These are phyloP conservation scores for Corythucha ciliata DNA, from an alignment of 2,888 invertebrate genomes.

Conservation along the genomic window DNA sequence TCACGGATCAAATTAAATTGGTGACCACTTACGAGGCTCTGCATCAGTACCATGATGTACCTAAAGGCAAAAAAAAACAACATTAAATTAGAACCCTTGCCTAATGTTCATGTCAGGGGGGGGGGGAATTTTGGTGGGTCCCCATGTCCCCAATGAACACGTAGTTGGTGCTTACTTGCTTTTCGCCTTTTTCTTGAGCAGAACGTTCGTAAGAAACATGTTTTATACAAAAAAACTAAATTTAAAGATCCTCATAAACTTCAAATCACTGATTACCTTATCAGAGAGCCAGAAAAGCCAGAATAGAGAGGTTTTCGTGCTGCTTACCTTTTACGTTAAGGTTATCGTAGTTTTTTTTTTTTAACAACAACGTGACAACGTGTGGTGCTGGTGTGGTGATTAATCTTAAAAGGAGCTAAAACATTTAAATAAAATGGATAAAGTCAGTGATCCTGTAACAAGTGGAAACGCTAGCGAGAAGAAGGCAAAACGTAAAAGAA, in stretches of 20 bases:
- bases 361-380: too few species aligned
- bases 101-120: not conserved
- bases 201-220: slow-evolving; percentile 63
- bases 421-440: too few species aligned
- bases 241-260: not conserved
- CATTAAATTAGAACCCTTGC: not conserved
- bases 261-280: too few species aligned
- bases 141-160: not conserved
- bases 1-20: slow-evolving; percentile 56
- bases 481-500: too few species aligned
- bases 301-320: too few species aligned
- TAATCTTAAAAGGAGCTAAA: too few species aligned
- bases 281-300: too few species aligned
- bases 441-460: too few species aligned
- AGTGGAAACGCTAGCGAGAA: too few species aligned
- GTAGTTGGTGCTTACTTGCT: slow-evolving; percentile 26
- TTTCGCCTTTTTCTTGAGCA: slow-evolving; percentile 50
- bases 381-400: too few species aligned
- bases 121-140: not conserved
- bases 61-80: slow-evolving; percentile 44
- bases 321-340: too few species aligned
- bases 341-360: too few species aligned
- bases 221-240: not conserved
- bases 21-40: slow-evolving; percentile 72
- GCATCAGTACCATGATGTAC: slow-evolving; percentile 63